Evolutionary conservation across 2,888 invertebrate genomes (phyloP).

Genomic region (Limnephilus rhombicus): DNA sequence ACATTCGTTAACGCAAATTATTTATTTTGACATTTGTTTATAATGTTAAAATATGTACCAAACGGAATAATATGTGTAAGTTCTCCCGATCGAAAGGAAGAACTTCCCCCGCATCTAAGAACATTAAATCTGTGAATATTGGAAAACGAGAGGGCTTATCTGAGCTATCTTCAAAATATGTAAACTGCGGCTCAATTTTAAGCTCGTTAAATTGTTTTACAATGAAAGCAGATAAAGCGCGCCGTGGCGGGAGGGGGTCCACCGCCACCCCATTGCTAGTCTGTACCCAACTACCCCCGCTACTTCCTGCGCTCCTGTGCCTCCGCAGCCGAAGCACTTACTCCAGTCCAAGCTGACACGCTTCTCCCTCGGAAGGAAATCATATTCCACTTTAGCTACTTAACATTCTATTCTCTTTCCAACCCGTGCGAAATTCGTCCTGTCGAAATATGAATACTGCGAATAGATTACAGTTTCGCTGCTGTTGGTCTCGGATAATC

Average conservation of each 20-base stretch:
- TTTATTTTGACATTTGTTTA: neutral
- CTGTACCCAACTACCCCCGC: neutral
- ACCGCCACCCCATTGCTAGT: neutral
- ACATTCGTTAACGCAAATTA: neutral
- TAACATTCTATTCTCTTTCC: constrained; percentile 65
- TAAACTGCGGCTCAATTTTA: constrained; percentile 64
- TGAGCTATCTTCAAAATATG: constrained; percentile 54
- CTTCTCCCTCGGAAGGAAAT: constrained; percentile 63
- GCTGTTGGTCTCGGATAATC: neutral
- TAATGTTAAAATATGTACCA: neutral
- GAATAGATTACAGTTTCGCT: constrained; percentile 58
- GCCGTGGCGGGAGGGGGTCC: constrained; percentile 33
- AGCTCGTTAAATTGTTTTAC: constrained; percentile 67
- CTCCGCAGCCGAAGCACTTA: constrained; percentile 19
- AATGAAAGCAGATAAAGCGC: constrained; percentile 63
- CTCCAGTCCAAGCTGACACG: constrained; percentile 63
- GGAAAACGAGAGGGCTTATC: constrained; percentile 36
- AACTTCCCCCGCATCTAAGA: constrained; percentile 2
- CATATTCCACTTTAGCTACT: constrained; percentile 66
- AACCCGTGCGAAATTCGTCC: constrained; percentile 57
- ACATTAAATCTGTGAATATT: constrained; percentile 27
- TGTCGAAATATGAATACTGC: constrained; percentile 62
- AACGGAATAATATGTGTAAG: neutral
- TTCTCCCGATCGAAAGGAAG: neutral
- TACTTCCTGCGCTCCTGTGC: constrained; percentile 24